Evolutionary conservation across 2,797 vertebrate genomes (phyloP).

Genomic region (Champsocephalus gunnari): DNA sequence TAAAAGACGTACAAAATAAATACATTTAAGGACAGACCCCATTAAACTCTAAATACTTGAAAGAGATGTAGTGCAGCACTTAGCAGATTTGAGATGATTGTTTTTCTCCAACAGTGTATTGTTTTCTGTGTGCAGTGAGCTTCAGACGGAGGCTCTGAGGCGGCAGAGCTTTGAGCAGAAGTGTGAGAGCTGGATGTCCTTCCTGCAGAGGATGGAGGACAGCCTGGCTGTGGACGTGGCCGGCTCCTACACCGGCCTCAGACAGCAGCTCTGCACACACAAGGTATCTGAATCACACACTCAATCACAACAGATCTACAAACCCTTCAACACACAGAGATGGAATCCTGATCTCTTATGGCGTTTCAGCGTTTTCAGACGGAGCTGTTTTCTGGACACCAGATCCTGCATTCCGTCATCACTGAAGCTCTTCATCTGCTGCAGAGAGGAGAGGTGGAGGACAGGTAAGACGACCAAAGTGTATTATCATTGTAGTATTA

Average conservation of each 20-base stretch:
- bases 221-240: conserved; percentile 81
- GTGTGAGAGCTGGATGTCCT: conserved; percentile 90
- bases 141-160: conserved; percentile 82
- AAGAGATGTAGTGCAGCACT: not conserved
- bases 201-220: conserved; percentile 90
- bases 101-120: too few species aligned
- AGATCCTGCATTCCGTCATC: conserved; percentile 89
- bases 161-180: conserved; percentile 88
- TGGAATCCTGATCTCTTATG: not conserved
- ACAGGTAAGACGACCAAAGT: conserved; percentile 81
- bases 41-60: not conserved
- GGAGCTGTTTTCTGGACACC: conserved; percentile 89
- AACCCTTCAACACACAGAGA: rapidly evolving
- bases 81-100: too few species aligned
- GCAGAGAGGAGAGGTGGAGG: conserved; percentile 87
- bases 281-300: conserved; percentile 80
- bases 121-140: conserved; percentile 77
- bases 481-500: too few species aligned
- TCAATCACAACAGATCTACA: not conserved
- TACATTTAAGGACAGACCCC: not conserved
- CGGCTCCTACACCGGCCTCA: conserved; percentile 81
- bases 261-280: conserved; percentile 88
- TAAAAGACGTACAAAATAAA: not conserved
- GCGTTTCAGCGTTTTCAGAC: conserved; percentile 88
- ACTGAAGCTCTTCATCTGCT: conserved; percentile 87